Percentiles rank a stretch among this genome's conserved stretches.
Conservation (phyloP, 2,888 invertebrate species). For the Agrilus biguttatus region DNA sequence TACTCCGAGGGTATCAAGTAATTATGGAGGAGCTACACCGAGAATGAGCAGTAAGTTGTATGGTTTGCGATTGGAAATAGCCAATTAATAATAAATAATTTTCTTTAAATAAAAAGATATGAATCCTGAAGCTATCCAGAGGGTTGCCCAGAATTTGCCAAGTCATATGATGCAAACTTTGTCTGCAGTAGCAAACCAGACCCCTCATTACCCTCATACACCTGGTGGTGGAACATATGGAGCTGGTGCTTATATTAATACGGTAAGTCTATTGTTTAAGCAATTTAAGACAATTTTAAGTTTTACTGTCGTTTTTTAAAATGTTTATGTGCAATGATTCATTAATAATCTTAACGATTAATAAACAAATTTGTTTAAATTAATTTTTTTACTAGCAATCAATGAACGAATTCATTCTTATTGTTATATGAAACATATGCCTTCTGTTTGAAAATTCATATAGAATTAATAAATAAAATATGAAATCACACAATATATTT, state of each 20-base stretch:
- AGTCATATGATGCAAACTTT: conserved; percentile 56
- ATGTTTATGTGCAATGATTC: too few relatives aligned
- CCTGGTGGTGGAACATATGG: conserved; percentile 47
- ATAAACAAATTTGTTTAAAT: too few relatives aligned
- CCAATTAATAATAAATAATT: conserved; percentile 3
- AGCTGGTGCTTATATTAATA: conserved; percentile 58
- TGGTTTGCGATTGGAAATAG: background rate
- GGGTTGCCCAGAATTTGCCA: conserved; percentile 56
- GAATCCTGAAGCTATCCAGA: conserved; percentile 52
- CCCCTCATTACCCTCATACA: conserved; percentile 58
- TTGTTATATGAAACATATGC: too few relatives aligned
- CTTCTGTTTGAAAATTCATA: too few relatives aligned
- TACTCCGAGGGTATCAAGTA: conserved; percentile 47
- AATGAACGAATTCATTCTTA: too few relatives aligned
- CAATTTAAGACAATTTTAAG: background rate
- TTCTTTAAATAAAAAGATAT: conserved; percentile 30
- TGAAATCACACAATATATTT: too few relatives aligned
- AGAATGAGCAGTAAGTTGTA: conserved; percentile 17
- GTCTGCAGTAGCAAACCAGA: conserved; percentile 56
- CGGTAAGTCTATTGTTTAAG: conserved; percentile 35
- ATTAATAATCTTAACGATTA: too few relatives aligned
- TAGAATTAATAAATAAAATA: too few relatives aligned
- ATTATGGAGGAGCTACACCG: conserved; percentile 18
- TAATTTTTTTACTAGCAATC: too few relatives aligned
- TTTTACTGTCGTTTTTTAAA: too few relatives aligned